phyloP scores from a whole-genome alignment of 2,113 vertebrate genomes.

The Neoarius graeffei region DNA sequence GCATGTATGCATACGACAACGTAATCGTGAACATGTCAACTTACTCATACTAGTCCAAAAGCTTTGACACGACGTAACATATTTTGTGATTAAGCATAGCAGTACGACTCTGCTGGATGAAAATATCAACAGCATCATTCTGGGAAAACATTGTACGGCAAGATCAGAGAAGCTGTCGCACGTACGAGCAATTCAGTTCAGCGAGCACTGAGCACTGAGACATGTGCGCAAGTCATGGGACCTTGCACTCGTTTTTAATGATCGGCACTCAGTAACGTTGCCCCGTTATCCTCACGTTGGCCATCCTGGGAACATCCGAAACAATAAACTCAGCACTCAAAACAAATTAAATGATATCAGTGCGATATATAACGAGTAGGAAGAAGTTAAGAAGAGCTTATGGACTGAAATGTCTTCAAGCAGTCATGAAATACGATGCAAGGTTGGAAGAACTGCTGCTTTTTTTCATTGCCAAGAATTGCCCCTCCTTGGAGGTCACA shows the following conservation, averaged over 20 bases:
- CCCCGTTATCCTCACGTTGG: background rate
- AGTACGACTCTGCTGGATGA: too few relatives aligned
- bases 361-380: background rate
- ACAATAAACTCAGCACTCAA: too few relatives aligned
- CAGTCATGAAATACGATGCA: background rate
- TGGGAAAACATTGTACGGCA: too few relatives aligned
- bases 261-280: background rate
- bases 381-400: background rate
- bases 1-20: background rate
- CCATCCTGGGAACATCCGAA: background rate
- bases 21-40: background rate
- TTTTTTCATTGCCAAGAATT: too few relatives aligned
- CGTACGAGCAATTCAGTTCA: background rate
- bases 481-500: slow-evolving; percentile 1
- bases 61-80: too few relatives aligned
- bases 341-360: background rate
- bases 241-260: background rate
- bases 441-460: background rate
- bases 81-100: too few relatives aligned
- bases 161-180: too few relatives aligned
- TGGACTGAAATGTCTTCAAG: background rate
- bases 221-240: too few relatives aligned
- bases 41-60: background rate
- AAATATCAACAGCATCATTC: too few relatives aligned
- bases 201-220: background rate